Evolutionary conservation across 2,797 vertebrate genomes (phyloP).

Genomic region (Craterocephalus amniculus): DNA sequence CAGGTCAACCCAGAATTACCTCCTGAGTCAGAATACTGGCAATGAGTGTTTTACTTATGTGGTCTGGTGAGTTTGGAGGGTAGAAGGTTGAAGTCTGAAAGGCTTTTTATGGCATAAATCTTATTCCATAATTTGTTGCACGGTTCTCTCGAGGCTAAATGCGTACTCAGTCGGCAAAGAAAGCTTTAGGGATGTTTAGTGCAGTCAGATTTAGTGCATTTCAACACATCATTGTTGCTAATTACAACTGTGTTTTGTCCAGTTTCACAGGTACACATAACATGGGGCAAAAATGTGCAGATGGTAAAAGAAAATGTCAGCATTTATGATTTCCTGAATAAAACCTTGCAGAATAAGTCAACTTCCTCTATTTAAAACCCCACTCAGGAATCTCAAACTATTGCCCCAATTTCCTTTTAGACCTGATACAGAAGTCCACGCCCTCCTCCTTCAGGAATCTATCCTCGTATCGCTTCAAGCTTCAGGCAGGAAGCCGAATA

Average conservation of each 20-base stretch:
- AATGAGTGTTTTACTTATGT: conserved; percentile 19
- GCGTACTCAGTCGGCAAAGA: not conserved
- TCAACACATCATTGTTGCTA: not conserved
- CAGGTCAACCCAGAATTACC: conserved; percentile 44
- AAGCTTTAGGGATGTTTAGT: not conserved
- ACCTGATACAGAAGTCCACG: conserved; percentile 14
- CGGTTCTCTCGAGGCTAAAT: not conserved
- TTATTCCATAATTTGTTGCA: not conserved
- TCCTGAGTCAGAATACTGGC: conserved; percentile 29
- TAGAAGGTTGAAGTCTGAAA: conserved; percentile 4
- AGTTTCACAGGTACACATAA: not conserved
- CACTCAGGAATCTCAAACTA: conserved; percentile 21
- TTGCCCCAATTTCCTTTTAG: conserved; percentile 26
- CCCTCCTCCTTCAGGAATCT: conserved; percentile 24
- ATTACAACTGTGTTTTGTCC: not conserved
- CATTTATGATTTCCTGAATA: conserved; percentile 41
- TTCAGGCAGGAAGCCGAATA: conserved; percentile 24
- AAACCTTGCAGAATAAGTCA: conserved; percentile 17
- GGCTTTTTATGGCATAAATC: not conserved
- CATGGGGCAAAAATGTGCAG: not conserved
- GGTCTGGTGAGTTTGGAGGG: conserved; percentile 29
- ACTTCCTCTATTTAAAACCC: conserved; percentile 34
- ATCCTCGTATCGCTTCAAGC: conserved; percentile 30
- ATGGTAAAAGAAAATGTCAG: conserved; percentile 24
- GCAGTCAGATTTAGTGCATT: not conserved